Percentiles rank a stretch among this genome's conserved stretches.
phyloP scores from a whole-genome alignment of 2,113 vertebrate genomes.

The Prinia subflava region DNA sequence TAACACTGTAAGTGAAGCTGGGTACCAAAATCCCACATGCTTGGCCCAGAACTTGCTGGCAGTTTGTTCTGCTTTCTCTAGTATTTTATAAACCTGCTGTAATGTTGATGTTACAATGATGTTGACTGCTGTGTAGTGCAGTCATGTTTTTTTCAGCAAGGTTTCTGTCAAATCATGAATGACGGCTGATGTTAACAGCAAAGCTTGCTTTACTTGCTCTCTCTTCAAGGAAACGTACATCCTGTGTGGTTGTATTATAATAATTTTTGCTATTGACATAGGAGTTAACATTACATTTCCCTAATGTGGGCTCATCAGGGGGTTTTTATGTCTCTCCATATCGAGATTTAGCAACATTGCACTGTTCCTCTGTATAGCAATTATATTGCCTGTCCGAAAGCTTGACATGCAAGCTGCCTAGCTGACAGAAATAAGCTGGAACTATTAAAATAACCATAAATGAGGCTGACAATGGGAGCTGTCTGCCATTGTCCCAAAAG shows the following conservation, averaged over 20 bases:
- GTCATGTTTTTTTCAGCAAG: background rate
- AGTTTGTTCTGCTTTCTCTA: background rate
- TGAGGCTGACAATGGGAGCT: slow-evolving; percentile 75
- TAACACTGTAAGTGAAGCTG: background rate
- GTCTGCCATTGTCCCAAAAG: slow-evolving; percentile 78
- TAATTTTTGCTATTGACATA: slow-evolving; percentile 12
- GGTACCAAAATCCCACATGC: background rate
- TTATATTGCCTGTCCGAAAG: slow-evolving; percentile 31
- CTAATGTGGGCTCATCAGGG: slow-evolving; percentile 20
- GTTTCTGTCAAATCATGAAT: background rate
- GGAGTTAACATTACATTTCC: slow-evolving; percentile 27
- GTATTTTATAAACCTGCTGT: background rate
- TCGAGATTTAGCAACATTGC: background rate
- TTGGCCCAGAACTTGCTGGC: background rate
- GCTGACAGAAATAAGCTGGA: slow-evolving; percentile 66
- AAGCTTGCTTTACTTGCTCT: background rate
- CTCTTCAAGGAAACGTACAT: background rate
- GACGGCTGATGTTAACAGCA: background rate
- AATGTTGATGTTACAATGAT: background rate
- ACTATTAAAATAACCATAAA: slow-evolving; percentile 76
- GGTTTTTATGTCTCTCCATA: background rate
- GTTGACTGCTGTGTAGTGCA: background rate
- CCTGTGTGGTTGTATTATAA: background rate
- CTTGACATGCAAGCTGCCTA: slow-evolving; percentile 37
- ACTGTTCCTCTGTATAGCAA: slow-evolving; percentile 42